Base-by-base conservation (phyloP, 2,113 vertebrate species). In the Aspiorhynchus laticeps region DNA sequence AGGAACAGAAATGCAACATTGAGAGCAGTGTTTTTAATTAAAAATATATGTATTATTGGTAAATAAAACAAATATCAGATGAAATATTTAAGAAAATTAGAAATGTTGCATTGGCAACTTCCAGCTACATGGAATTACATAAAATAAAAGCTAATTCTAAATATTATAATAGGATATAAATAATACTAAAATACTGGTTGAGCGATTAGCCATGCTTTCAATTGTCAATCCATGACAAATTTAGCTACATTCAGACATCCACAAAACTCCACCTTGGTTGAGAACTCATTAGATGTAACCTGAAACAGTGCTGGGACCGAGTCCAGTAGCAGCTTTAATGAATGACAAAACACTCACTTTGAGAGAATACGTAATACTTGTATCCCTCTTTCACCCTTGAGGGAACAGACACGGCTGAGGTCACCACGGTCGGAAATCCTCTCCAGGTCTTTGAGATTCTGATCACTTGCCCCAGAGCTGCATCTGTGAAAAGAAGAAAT, bases 361-460 rank as follows among this genome's bases (percentile, higher is more conserved):
- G 95, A 17, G 97, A 97, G 92, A 99, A 96, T 80, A 97, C 93
- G 0, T 95, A 95, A 88, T 99, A 98, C 78, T 96, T 97, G 0
- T 97, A 99, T 53, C 96, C 97, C 0, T 98, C 96, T 0, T 93
- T 93, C 63, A 95, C 95, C 48, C 90, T 91, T 38, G 91, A 96
- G n/a, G 96, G 97, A 51, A 98, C 61, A 0, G 98, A 96, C 36
- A 98, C 59, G 0, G 96, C 96, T 0, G 97, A 96, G 2, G 97
- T 97, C 36, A 99, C 85, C 1, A 93, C 87, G 12, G 92, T 88
- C 0, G 98, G 97, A 86, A 99, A 94, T 33, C 98, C 97, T 92
- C 86, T 95, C 97, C 97, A 99, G 33, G 94, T 92, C 0, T 87
- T 79, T 0, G 89, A 91, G 87, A 97, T 89, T 90, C 88, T 93